These are phyloP conservation scores for Mantis religiosa DNA, from an alignment of 2,888 invertebrate species.

Conservation along the genomic window DNA sequence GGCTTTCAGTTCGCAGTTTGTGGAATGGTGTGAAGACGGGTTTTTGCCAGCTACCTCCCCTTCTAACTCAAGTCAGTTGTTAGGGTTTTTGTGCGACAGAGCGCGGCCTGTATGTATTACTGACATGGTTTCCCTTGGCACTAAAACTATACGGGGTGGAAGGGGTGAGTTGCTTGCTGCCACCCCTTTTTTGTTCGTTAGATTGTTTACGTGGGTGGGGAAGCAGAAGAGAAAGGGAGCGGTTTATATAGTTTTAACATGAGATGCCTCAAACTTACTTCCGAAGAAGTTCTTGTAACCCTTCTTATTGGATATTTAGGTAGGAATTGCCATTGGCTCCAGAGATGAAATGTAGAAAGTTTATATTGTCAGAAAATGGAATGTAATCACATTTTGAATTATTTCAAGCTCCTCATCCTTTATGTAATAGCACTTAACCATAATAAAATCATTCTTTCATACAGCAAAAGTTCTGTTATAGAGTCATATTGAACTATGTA, in stretches of 20 bases:
- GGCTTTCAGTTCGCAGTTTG: not conserved
- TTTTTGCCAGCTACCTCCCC: constrained; percentile 6
- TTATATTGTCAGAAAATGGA: not conserved
- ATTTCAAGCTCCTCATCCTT: too few relatives aligned
- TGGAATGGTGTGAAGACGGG: constrained; percentile 8
- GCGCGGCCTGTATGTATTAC: constrained; percentile 3
- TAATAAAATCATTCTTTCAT: too few relatives aligned
- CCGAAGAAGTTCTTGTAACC: not conserved
- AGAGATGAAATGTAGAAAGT: not conserved
- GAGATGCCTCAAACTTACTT: constrained; percentile 1
- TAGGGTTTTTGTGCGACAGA: constrained; percentile 1
- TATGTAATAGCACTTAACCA: too few relatives aligned
- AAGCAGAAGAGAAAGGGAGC: not conserved
- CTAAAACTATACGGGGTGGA: constrained; percentile 2
- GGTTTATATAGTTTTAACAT: constrained; percentile 15
- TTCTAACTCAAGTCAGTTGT: constrained; percentile 17
- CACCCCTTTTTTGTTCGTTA: constrained; percentile 5
- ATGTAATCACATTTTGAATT: not conserved
- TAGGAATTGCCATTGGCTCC: not conserved
- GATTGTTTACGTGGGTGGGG: constrained; percentile 14
- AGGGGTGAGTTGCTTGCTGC: not conserved
- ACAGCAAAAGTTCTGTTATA: too few relatives aligned
- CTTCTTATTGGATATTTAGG: not conserved
- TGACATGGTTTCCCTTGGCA: constrained; percentile 19
- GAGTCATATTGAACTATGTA: too few relatives aligned